phyloP scores from a whole-genome alignment of 2,888 invertebrate species.

The Acanthococcus lagerstroemiae region DNA sequence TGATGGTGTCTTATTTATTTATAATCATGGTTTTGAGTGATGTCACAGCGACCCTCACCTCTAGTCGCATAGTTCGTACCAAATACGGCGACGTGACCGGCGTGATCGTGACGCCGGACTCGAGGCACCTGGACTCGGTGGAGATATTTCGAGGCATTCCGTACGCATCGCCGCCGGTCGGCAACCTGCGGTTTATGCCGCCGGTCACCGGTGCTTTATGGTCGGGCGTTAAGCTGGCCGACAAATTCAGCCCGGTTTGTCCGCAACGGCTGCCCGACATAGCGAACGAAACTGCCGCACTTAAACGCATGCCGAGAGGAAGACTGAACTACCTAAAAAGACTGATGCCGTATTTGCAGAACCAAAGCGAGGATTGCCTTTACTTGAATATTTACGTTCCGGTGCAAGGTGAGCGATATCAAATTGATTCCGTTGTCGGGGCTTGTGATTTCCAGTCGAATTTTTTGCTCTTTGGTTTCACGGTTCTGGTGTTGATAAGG shows the following conservation, averaged over 20 bases:
- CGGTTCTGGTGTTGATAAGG: no score
- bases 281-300: conserved; percentile 69
- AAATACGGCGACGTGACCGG: conserved; percentile 81
- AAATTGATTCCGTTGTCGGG: not conserved
- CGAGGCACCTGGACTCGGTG: conserved; percentile 72
- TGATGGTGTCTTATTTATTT: conserved; percentile 31
- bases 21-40: conserved; percentile 35
- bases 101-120: conserved; percentile 70
- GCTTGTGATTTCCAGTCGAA: not conserved
- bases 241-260: conserved; percentile 80
- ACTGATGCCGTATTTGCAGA: conserved; percentile 72
- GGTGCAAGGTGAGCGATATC: conserved; percentile 65
- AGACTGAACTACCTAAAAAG: conserved; percentile 78
- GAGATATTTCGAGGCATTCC: conserved; percentile 89
- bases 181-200: conserved; percentile 87
- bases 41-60: conserved; percentile 43
- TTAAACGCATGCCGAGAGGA: conserved; percentile 78
- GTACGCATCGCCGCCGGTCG: conserved; percentile 85
- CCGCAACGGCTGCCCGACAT: conserved; percentile 83
- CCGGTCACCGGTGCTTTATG: conserved; percentile 88
- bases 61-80: conserved; percentile 74
- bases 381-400: conserved; percentile 95
- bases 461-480: no score
- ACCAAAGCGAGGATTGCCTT: conserved; percentile 94
- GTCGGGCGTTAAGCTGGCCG: conserved; percentile 80